Evolutionary conservation across 2,797 vertebrate species (phyloP).

Genomic region (Phoebastria nigripes): DNA sequence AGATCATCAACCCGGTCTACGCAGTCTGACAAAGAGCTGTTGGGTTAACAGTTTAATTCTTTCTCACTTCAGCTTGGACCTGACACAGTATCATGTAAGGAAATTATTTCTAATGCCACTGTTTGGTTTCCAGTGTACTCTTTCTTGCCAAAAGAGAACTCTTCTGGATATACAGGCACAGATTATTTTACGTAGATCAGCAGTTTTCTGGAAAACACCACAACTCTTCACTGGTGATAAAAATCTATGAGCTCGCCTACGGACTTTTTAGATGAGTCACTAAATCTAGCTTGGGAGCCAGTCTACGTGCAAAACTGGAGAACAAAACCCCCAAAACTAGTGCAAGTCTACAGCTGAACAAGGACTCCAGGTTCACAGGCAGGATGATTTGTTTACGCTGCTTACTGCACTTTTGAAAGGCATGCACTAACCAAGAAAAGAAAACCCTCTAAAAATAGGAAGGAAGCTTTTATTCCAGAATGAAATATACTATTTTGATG

Average conservation of each 20-base stretch:
- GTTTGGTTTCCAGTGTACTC: not conserved
- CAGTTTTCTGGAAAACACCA: not conserved
- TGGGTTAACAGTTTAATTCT: not conserved
- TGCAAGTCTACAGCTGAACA: not conserved
- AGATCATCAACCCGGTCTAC: not conserved
- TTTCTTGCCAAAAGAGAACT: not conserved
- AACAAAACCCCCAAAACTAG: not conserved
- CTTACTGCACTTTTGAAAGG: not conserved
- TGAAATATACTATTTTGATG: not conserved
- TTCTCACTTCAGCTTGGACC: not conserved
- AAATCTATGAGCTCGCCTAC: not conserved
- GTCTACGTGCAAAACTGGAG: not conserved
- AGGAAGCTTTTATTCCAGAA: not conserved
- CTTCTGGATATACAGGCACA: not conserved
- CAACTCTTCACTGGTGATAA: not conserved
- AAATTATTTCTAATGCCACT: not conserved
- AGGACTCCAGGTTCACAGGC: not conserved
- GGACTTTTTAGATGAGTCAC: not conserved
- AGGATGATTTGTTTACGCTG: not conserved
- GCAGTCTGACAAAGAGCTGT: not conserved
- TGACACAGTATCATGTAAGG: not conserved
- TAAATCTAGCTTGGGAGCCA: not conserved
- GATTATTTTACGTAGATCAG: not conserved
- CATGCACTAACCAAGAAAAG: not conserved
- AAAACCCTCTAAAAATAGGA: not conserved